These are phyloP conservation scores for Cyanoderma ruficeps DNA, from an alignment of 2,113 vertebrate genomes.

Conservation along the genomic window DNA sequence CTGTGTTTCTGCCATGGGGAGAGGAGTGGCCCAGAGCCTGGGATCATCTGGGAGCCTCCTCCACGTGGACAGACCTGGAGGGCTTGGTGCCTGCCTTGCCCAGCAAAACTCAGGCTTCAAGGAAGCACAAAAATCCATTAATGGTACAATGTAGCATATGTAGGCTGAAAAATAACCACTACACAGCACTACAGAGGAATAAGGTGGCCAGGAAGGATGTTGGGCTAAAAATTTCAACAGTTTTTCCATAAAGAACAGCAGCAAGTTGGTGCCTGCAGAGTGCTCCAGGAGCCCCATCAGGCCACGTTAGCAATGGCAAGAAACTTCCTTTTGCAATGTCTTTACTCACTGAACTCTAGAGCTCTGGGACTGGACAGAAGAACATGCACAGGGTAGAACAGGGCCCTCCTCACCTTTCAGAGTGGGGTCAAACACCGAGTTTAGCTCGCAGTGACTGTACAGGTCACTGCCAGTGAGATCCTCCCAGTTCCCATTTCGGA, in stretches of 20 bases:
- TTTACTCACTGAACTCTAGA: background rate
- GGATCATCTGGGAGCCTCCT: background rate
- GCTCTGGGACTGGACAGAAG: background rate
- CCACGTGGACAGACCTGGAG: background rate
- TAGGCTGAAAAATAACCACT: background rate
- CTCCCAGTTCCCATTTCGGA: background rate
- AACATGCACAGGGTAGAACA: background rate
- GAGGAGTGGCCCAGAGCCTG: background rate
- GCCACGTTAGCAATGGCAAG: rapidly evolving
- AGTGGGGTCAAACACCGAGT: background rate
- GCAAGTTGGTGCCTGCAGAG: background rate
- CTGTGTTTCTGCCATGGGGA: background rate
- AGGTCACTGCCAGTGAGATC: background rate
- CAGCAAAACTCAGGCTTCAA: background rate
- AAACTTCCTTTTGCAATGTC: background rate
- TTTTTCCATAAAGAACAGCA: background rate
- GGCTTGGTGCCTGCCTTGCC: background rate
- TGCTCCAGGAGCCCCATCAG: background rate
- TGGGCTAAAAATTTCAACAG: background rate
- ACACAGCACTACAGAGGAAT: background rate
- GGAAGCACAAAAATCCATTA: background rate
- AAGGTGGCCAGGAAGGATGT: background rate
- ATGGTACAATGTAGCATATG: background rate
- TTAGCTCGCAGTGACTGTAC: background rate
- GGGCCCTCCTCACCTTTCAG: background rate